Conservation (phyloP, 2,113 vertebrate species). For the Camelus dromedarius region DNA sequence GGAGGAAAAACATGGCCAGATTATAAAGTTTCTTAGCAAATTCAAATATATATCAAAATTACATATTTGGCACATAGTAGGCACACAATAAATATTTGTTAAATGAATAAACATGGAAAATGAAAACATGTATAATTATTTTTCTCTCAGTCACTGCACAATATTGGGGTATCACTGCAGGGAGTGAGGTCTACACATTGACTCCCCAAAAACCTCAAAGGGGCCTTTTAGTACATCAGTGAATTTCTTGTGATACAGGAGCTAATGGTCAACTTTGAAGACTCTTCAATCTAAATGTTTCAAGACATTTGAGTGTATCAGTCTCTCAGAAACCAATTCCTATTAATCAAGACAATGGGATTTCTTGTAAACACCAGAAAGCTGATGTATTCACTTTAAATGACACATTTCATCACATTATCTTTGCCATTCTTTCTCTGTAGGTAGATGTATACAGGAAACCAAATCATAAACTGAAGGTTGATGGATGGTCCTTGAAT, state of each 20-base stretch:
- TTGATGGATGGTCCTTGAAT: background rate
- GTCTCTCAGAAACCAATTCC: background rate
- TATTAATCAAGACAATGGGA: background rate
- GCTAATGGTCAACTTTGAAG: background rate
- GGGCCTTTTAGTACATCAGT: background rate
- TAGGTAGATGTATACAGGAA: background rate
- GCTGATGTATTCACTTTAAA: background rate
- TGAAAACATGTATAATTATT: background rate
- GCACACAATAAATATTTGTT: background rate
- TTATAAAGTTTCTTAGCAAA: background rate
- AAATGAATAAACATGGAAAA: background rate
- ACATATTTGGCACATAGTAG: background rate
- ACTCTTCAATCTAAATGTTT: background rate
- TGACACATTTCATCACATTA: background rate
- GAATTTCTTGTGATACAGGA: background rate
- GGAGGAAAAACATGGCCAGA: background rate
- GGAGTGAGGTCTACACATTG: background rate
- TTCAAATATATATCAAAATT: background rate
- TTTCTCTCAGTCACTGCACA: background rate
- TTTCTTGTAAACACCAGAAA: background rate
- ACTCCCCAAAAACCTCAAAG: background rate
- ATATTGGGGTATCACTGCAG: background rate
- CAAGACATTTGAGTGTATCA: background rate
- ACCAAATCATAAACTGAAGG: background rate
- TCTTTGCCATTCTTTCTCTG: background rate